Conservation (phyloP, 2,888 invertebrate genomes). For the Mechanitis mazaeus region DNA sequence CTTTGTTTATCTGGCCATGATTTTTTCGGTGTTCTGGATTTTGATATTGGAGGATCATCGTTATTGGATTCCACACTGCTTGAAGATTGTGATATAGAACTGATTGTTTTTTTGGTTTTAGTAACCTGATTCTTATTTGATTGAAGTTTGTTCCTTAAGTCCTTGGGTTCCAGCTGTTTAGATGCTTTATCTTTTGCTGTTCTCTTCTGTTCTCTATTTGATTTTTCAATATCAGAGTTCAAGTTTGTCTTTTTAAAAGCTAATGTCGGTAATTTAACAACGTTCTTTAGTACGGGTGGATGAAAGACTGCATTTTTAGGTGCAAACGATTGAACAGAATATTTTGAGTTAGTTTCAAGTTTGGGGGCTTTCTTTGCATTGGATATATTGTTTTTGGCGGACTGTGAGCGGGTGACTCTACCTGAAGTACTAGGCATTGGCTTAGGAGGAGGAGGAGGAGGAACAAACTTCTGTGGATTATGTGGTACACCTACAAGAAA, state of each 20-base stretch:
- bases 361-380: slow-evolving; percentile 21
- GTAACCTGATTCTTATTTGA: slow-evolving; percentile 4
- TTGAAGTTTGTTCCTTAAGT: background rate
- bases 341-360: slow-evolving; percentile 19
- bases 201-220: slow-evolving; percentile 16
- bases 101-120: background rate
- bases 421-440: slow-evolving; percentile 52
- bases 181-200: slow-evolving; percentile 39
- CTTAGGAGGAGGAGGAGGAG: slow-evolving; percentile 49
- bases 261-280: slow-evolving; percentile 39
- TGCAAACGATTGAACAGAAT: slow-evolving; percentile 61
- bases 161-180: slow-evolving; percentile 16
- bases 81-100: slow-evolving; percentile 6
- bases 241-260: slow-evolving; percentile 29
- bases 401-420: slow-evolving; percentile 57
- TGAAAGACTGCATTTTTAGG: slow-evolving; percentile 73
- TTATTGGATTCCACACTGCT: slow-evolving; percentile 5
- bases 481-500: slow-evolving; percentile 54
- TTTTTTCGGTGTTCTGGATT: slow-evolving; percentile 3
- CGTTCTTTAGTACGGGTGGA: slow-evolving; percentile 60
- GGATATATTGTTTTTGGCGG: slow-evolving; percentile 31
- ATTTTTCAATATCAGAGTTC: slow-evolving; percentile 31
- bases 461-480: slow-evolving; percentile 44
- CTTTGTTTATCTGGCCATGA: background rate
- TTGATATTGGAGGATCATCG: background rate